A percentile compares a stretch with the other conserved stretches of the same genome.
phyloP scores from a whole-genome alignment of 2,113 vertebrate species.

The Chrysemys picta region DNA sequence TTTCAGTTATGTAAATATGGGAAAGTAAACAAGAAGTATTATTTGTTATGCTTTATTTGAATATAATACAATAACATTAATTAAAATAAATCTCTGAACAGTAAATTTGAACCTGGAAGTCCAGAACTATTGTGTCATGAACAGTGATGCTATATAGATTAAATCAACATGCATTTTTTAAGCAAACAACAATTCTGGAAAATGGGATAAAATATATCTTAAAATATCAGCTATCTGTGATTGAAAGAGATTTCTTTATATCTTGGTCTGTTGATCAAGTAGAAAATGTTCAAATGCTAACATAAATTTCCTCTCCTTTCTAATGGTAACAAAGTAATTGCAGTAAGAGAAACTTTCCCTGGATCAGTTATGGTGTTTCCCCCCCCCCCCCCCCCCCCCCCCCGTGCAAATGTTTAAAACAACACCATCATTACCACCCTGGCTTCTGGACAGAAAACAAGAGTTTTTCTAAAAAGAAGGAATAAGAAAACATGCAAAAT shows the following conservation, averaged over 20 bases:
- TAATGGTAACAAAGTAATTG: background rate
- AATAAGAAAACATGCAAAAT: background rate
- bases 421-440: background rate
- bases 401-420: background rate
- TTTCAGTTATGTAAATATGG: background rate
- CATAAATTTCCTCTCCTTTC: background rate
- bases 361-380: background rate
- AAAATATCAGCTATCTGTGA: background rate
- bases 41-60: background rate
- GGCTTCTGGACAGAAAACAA: background rate
- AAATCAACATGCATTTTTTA: background rate
- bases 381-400: no score
- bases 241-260: background rate
- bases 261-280: accelerated
- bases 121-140: accelerated
- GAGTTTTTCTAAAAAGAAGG: background rate
- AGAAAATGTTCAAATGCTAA: background rate
- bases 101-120: background rate
- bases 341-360: background rate
- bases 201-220: background rate
- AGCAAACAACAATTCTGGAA: background rate
- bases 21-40: background rate
- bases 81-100: background rate
- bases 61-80: background rate
- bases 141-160: background rate